A percentile compares a stretch with the other conserved stretches of the same genome.
Conservation (phyloP, 1,140 invertebrate species). For the Centruroides sculpturatus region DNA sequence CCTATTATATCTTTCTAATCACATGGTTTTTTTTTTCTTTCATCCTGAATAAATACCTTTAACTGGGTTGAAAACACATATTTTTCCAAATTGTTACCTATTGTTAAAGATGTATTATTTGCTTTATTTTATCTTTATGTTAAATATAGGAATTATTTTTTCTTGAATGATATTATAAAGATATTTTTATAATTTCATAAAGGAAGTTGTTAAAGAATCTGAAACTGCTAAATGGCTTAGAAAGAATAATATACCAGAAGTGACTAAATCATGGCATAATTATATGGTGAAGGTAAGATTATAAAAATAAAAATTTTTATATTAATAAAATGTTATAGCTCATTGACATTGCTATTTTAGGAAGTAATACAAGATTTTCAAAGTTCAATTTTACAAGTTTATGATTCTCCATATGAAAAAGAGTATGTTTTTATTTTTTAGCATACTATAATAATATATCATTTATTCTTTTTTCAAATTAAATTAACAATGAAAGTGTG, state of each 20-base stretch:
- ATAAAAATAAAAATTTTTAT: conserved; percentile 10
- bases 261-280: conserved; percentile 75
- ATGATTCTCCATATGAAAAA: conserved; percentile 71
- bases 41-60: too few species aligned
- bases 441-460: background rate
- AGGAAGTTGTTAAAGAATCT: conserved; percentile 70
- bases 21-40: too few species aligned
- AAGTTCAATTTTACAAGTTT: conserved; percentile 60
- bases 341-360: conserved; percentile 24
- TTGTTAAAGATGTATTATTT: too few species aligned
- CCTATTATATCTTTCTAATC: too few species aligned
- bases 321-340: background rate
- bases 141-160: too few species aligned
- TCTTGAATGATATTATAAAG: too few species aligned
- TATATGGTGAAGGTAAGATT: conserved; percentile 57
- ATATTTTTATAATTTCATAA: background rate
- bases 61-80: too few species aligned
- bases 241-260: conserved; percentile 62
- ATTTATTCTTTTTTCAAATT: too few species aligned
- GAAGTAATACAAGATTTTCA: conserved; percentile 68
- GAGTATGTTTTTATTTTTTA: conserved; percentile 28
- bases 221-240: conserved; percentile 65
- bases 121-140: too few species aligned
- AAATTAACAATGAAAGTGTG: conserved; percentile 28
- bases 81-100: too few species aligned